Conservation (phyloP, 2,113 vertebrate species). For the Halcyon malimbica region DNA sequence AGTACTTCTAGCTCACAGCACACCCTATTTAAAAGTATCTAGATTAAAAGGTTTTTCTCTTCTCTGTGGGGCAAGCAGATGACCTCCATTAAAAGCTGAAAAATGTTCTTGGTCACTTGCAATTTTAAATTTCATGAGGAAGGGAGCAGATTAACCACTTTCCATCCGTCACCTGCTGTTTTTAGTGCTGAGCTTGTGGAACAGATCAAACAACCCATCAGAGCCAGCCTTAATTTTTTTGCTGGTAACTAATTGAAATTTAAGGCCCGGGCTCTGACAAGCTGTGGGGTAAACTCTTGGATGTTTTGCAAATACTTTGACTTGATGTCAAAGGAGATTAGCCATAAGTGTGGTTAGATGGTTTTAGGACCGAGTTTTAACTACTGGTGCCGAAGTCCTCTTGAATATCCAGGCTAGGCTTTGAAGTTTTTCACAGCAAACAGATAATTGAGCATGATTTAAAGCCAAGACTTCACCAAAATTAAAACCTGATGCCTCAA, state of each 20-base stretch:
- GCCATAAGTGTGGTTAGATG: background rate
- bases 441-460: background rate
- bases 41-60: background rate
- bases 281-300: background rate
- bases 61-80: background rate
- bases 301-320: background rate
- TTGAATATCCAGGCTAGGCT: background rate
- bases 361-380: background rate
- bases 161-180: background rate
- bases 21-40: background rate
- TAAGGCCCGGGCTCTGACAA: background rate
- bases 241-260: background rate
- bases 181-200: background rate
- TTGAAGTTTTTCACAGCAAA: background rate
- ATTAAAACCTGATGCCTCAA: background rate
- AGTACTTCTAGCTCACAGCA: background rate
- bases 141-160: background rate
- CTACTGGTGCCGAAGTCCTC: background rate
- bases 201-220: background rate
- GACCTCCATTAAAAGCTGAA: background rate
- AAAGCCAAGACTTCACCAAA: background rate
- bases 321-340: background rate
- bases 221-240: background rate
- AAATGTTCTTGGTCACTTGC: background rate
- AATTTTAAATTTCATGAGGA: background rate